A percentile compares a stretch with the other conserved stretches of the same genome.
phyloP scores from a whole-genome alignment of 2,113 vertebrate genomes.

The Pyxicephalus adspersus region DNA sequence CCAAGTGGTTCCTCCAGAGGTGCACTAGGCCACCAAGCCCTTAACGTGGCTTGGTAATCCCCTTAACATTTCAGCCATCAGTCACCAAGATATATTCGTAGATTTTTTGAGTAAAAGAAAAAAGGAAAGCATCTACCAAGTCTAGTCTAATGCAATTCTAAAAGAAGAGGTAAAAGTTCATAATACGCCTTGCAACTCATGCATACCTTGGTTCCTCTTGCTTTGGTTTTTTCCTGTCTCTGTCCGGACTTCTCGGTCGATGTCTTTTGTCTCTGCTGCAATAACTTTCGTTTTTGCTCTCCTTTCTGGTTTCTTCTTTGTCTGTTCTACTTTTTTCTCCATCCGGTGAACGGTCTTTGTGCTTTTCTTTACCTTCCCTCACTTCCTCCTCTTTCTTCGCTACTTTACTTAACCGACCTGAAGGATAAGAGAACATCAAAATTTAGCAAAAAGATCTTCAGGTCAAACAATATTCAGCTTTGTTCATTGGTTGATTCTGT shows the following conservation, averaged over 20 bases:
- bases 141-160: not conserved
- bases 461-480: too few relatives aligned
- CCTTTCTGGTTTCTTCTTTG: slow-evolving; percentile 26
- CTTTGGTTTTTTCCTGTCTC: slow-evolving; percentile 29
- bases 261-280: slow-evolving; percentile 38
- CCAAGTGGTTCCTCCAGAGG: too few relatives aligned
- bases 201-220: slow-evolving; percentile 7
- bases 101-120: too few relatives aligned
- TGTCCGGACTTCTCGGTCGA: slow-evolving; percentile 21
- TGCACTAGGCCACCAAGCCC: too few relatives aligned
- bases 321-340: slow-evolving; percentile 51
- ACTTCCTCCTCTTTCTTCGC: slow-evolving; percentile 72
- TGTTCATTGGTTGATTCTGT: too few relatives aligned
- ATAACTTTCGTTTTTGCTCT: not conserved
- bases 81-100: too few relatives aligned
- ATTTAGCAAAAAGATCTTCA: not conserved
- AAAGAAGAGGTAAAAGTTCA: not conserved
- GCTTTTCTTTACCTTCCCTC: slow-evolving; percentile 23
- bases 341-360: not conserved
- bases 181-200: not conserved
- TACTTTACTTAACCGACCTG: slow-evolving; percentile 78
- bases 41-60: too few relatives aligned
- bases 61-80: too few relatives aligned
- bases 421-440: not conserved
- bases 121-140: too few relatives aligned